Evolutionary conservation across 2,113 vertebrate genomes (phyloP).

Genomic region (Hystrix brachyura): DNA sequence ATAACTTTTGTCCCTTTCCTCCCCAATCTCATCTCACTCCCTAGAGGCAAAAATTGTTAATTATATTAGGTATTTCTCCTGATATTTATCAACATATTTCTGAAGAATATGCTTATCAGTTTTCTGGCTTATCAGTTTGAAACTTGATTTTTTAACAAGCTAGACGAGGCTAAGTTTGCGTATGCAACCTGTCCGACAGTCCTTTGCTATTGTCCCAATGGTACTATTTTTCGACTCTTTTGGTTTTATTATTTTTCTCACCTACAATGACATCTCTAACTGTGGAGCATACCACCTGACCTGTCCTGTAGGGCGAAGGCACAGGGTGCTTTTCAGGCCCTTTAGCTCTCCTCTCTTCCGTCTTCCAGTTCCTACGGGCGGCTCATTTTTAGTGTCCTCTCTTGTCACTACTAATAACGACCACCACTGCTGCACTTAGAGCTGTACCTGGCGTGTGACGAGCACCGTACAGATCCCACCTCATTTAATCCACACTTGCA

Average conservation of each 20-base stretch:
- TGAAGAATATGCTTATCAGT: slow-evolving; percentile 28
- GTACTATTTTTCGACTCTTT: background rate
- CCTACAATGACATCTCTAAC: background rate
- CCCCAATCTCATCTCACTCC: background rate
- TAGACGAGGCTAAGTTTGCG: background rate
- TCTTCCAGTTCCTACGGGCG: background rate
- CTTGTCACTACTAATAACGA: background rate
- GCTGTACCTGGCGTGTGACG: background rate
- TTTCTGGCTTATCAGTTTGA: background rate
- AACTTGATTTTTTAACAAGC: background rate
- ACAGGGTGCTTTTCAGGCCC: background rate
- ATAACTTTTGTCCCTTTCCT: background rate
- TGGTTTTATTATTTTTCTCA: slow-evolving; percentile 6
- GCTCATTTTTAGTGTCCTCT: slow-evolving; percentile 24
- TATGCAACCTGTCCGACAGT: background rate
- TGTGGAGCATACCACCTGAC: background rate
- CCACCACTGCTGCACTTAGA: background rate
- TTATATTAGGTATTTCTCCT: slow-evolving; percentile 26
- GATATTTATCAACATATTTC: background rate
- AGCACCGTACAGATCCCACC: background rate
- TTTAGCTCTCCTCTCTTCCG: background rate
- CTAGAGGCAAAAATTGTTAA: background rate
- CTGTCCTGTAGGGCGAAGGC: background rate
- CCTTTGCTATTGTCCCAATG: background rate
- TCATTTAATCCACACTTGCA: background rate